Conservation (phyloP, 2,888 invertebrate species). For the Cerceris rybyensis region DNA sequence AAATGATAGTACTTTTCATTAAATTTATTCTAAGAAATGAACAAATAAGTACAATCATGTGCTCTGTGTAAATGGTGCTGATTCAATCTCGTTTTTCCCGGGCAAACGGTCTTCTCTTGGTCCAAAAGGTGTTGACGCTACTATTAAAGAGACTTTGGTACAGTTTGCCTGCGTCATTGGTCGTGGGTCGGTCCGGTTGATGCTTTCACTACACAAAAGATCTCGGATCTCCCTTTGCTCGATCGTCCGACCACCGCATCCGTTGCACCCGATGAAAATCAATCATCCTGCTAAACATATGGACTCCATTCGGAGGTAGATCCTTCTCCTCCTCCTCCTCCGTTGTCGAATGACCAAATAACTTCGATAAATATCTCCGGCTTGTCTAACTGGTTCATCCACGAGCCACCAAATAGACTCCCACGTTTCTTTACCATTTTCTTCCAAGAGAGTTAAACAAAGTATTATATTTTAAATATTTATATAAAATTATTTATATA, state of each 20-base stretch:
- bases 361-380: constrained; percentile 52
- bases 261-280: constrained; percentile 66
- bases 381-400: constrained; percentile 60
- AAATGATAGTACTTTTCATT: constrained; percentile 46
- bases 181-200: too few relatives aligned
- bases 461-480: too few relatives aligned
- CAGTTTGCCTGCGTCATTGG: too few relatives aligned
- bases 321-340: constrained; percentile 26
- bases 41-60: constrained; percentile 34
- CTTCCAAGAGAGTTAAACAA: too few relatives aligned
- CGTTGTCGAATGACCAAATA: constrained; percentile 43
- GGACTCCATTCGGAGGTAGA: constrained; percentile 44
- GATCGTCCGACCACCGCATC: constrained; percentile 60
- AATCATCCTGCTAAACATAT: constrained; percentile 62
- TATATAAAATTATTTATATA: too few relatives aligned
- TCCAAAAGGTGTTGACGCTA: too few relatives aligned
- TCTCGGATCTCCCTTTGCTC: constrained; percentile 13
- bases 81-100: too few relatives aligned
- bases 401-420: constrained; percentile 39
- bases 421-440: background rate
- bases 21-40: constrained; percentile 22
- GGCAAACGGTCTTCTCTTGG: too few relatives aligned
- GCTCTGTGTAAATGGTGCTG: too few relatives aligned
- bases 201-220: too few relatives aligned
- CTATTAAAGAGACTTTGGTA: too few relatives aligned